These are phyloP conservation scores for Reticulitermes lucifugus DNA, from an alignment of 2,888 invertebrate genomes.

Conservation along the genomic window DNA sequence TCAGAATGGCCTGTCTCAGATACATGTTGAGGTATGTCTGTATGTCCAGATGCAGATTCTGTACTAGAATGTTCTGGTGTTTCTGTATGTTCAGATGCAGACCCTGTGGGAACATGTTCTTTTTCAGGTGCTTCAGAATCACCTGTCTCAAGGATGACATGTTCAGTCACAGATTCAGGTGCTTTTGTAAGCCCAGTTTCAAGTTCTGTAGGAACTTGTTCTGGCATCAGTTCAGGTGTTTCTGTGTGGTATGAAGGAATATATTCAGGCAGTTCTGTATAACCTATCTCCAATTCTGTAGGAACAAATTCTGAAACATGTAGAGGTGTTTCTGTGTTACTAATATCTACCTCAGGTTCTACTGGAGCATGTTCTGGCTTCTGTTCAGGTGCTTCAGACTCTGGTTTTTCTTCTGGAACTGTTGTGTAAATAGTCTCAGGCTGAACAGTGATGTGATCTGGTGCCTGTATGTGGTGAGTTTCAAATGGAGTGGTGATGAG, in stretches of 20 bases:
- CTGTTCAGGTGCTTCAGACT: constrained; percentile 23
- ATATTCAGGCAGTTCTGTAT: constrained; percentile 12
- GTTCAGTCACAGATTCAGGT: not conserved
- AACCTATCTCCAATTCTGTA: constrained; percentile 43
- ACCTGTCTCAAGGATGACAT: not conserved
- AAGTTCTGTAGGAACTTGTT: constrained; percentile 24
- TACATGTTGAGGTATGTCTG: not conserved
- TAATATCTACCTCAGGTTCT: too few relatives aligned
- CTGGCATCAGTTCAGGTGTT: constrained; percentile 11
- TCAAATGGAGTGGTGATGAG: too few relatives aligned
- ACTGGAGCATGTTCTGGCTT: not conserved
- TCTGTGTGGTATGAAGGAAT: not conserved
- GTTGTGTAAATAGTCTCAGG: constrained; percentile 38
- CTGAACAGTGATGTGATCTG: constrained; percentile 11
- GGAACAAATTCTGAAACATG: not conserved
- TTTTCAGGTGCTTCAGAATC: not conserved
- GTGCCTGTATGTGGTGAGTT: not conserved
- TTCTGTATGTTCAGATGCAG: not conserved
- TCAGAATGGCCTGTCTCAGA: not conserved
- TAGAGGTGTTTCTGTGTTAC: too few relatives aligned
- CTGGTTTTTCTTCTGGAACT: not conserved
- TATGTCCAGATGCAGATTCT: not conserved
- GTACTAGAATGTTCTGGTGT: constrained; percentile 45
- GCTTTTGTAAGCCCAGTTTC: not conserved
- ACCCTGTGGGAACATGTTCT: constrained; percentile 15